A percentile compares a stretch with the other conserved stretches of the same genome.
phyloP scores from a whole-genome alignment of 2,888 invertebrate species.

The Chloroclystis v-ata region DNA sequence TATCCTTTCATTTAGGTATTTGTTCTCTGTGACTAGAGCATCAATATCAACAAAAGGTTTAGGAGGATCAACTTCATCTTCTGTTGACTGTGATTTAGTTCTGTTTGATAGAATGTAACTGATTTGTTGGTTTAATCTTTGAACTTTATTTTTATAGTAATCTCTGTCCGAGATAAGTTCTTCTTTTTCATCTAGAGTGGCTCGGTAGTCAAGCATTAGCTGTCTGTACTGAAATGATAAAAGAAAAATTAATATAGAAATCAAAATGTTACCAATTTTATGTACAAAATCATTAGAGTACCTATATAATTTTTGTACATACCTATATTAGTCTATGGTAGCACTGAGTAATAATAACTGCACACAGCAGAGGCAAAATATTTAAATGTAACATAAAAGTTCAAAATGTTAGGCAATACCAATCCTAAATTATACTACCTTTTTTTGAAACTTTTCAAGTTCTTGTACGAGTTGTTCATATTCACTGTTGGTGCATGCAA shows the following conservation, averaged over 20 bases:
- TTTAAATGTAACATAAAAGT: too few species aligned
- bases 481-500: slow-evolving; percentile 57
- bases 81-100: slow-evolving; percentile 48
- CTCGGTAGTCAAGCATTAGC: slow-evolving; percentile 85
- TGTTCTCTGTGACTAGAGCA: slow-evolving; percentile 88
- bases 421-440: slow-evolving; percentile 67
- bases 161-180: slow-evolving; percentile 88
- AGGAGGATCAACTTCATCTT: slow-evolving; percentile 44
- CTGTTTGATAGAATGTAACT: slow-evolving; percentile 80
- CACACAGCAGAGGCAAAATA: too few species aligned
- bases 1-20: slow-evolving; percentile 88
- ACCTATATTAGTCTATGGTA: too few species aligned
- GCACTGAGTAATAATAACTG: too few species aligned
- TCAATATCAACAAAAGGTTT: slow-evolving; percentile 85
- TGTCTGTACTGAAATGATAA: slow-evolving; percentile 79
- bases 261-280: too few species aligned
- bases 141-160: slow-evolving; percentile 89
- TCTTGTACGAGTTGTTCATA: slow-evolving; percentile 83
- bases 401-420: too few species aligned
- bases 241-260: too few species aligned
- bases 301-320: too few species aligned
- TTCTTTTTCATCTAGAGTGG: slow-evolving; percentile 90
- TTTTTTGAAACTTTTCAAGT: slow-evolving; percentile 80
- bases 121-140: slow-evolving; percentile 88
- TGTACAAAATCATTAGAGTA: too few species aligned